phyloP scores from a whole-genome alignment of 1,140 invertebrate species.

The Phymorhynchus buccinoides region DNA sequence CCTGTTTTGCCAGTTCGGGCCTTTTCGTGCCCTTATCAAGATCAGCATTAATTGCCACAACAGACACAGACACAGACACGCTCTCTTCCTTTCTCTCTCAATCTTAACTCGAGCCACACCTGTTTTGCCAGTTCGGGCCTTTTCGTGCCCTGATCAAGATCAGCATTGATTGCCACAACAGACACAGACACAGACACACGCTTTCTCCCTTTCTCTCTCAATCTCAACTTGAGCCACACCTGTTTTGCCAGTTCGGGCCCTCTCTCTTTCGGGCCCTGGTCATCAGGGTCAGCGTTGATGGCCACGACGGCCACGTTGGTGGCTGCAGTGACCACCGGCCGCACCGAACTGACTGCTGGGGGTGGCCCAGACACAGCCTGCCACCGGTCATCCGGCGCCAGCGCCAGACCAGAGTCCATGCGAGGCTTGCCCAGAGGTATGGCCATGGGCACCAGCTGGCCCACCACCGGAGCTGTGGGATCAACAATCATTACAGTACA shows the following conservation, averaged over 20 bases:
- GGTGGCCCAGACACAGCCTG: conserved; percentile 28
- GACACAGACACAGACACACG: background rate
- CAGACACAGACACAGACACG: background rate
- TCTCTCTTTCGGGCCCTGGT: conserved; percentile 39
- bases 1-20: no score
- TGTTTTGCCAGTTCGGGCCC: conserved; percentile 62
- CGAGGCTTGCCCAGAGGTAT: conserved; percentile 65
- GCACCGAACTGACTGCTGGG: conserved; percentile 38
- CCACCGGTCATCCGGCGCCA: conserved; percentile 8
- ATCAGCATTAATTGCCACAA: background rate
- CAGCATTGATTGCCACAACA: background rate
- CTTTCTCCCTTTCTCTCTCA: background rate
- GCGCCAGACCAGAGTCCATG: conserved; percentile 59
- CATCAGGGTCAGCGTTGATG: conserved; percentile 51
- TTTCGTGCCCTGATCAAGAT: no score
- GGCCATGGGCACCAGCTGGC: conserved; percentile 66
- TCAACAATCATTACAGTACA: no score
- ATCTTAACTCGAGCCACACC: no score
- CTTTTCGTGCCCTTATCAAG: no score
- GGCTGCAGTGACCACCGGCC: conserved; percentile 52
- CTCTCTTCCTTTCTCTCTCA: background rate
- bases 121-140: no score
- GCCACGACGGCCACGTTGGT: conserved; percentile 64
- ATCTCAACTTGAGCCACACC: conserved; percentile 42
- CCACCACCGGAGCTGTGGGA: conserved; percentile 55